phyloP scores from a whole-genome alignment of 2,888 invertebrate genomes.

The Drosophila koepferae region DNA sequence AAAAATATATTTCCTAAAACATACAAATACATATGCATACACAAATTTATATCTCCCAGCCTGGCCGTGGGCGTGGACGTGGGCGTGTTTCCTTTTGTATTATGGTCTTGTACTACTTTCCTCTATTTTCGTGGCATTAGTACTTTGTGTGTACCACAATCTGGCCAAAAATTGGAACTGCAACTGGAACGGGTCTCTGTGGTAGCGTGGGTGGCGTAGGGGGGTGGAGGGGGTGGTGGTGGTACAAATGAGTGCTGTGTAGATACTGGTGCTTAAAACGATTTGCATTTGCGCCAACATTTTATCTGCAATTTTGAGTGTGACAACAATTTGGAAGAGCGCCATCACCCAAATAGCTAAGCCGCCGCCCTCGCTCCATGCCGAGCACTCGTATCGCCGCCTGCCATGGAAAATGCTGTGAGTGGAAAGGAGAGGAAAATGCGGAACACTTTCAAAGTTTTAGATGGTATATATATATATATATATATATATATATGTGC shows the following conservation, averaged over 20 bases:
- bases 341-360: constrained; percentile 41
- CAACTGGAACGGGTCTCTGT: neutral
- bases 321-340: constrained; percentile 54
- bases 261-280: constrained; percentile 46
- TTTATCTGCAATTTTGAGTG: constrained; percentile 59
- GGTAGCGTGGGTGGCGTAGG: neutral
- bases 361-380: neutral
- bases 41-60: constrained; percentile 14
- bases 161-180: constrained; percentile 33
- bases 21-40: constrained; percentile 20
- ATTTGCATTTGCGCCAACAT: constrained; percentile 65
- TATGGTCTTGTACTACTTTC: constrained; percentile 39
- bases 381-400: neutral
- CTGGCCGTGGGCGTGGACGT: constrained; percentile 26
- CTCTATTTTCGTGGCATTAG: constrained; percentile 26
- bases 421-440: constrained; percentile 5
- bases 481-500: neutral
- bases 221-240: neutral
- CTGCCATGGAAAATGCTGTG: neutral
- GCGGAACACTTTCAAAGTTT: neutral
- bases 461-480: neutral
- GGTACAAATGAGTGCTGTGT: constrained; percentile 3
- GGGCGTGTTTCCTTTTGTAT: constrained; percentile 45
- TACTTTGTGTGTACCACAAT: constrained; percentile 33
- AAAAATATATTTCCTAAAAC: constrained; percentile 20